A percentile compares a stretch with the other conserved stretches of the same genome.
phyloP scores from a whole-genome alignment of 1,140 invertebrate genomes.

The Agraylea sexmaculata region DNA sequence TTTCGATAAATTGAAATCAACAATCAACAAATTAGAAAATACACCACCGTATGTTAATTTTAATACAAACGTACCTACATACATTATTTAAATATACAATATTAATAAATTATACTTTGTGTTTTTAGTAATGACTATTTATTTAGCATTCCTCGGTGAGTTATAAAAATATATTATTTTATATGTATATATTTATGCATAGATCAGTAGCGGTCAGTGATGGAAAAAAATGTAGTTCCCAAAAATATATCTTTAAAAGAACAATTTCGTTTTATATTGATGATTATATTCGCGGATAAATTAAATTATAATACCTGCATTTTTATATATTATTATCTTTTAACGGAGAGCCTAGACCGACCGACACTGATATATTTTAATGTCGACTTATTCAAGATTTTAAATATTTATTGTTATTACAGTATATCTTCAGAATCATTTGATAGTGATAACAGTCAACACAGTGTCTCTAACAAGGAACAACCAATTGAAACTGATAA shows the following conservation, averaged over 20 bases:
- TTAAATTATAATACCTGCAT: no score
- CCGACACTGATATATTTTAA: no score
- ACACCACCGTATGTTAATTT: conserved; percentile 36
- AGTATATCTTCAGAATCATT: neutral
- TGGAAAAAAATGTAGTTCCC: no score
- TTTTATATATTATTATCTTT: no score
- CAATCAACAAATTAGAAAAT: conserved; percentile 39
- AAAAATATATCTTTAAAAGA: no score
- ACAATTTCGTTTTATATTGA: no score
- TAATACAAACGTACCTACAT: conserved; percentile 29
- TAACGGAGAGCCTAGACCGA: no score
- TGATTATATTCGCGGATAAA: no score
- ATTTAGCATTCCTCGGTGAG: conserved; percentile 14
- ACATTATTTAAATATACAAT: no score
- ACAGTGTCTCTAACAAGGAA: no score
- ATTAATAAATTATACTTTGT: conserved; percentile 9
- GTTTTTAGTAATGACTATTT: conserved; percentile 12
- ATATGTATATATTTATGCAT: neutral
- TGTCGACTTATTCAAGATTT: no score
- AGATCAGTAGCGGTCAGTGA: conserved; percentile 22
- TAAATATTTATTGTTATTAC: neutral
- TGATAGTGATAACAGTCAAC: conserved; percentile 3
- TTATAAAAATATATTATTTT: neutral
- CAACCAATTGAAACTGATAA: neutral
- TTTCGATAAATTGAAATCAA: conserved; percentile 41